These are phyloP conservation scores for Xiphophorus couchianus DNA, from an alignment of 2,113 vertebrate genomes.

Conservation along the genomic window DNA sequence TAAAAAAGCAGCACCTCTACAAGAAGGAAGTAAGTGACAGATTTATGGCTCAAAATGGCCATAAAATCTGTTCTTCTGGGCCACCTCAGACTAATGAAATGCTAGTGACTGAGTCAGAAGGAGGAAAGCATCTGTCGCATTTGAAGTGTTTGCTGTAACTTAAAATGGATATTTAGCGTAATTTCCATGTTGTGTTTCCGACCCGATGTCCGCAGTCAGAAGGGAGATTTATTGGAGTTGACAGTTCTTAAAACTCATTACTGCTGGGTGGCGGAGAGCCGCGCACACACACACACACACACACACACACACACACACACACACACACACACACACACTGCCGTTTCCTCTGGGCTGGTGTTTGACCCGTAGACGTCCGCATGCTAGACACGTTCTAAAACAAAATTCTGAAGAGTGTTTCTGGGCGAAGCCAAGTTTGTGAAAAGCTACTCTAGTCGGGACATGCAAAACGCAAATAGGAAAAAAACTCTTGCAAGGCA, in stretches of 20 bases:
- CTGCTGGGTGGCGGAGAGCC: constrained; percentile 35
- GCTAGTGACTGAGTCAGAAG: constrained; percentile 20
- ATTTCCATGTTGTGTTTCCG: constrained; percentile 18
- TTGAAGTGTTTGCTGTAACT: constrained; percentile 12
- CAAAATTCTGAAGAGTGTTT: neutral
- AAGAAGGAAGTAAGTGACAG: constrained; percentile 63
- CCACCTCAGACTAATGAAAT: constrained; percentile 53
- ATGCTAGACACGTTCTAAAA: constrained; percentile 17
- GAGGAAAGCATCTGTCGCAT: neutral
- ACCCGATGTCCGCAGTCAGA: constrained; percentile 3
- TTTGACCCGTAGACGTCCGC: constrained; percentile 31
- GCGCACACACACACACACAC: constrained; percentile 11
- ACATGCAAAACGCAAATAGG: neutral
- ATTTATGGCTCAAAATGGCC: constrained; percentile 56
- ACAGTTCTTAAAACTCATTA: constrained; percentile 62
- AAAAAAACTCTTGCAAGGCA: neutral
- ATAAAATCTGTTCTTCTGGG: constrained; percentile 47
- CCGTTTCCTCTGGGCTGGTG: constrained; percentile 16
- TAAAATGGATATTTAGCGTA: constrained; percentile 9
- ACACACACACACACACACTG: neutral
- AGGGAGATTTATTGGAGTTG: constrained; percentile 44
- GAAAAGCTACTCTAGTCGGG: neutral
- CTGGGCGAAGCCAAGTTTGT: neutral
- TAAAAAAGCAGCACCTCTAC: constrained; percentile 45
- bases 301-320: constrained; percentile 5